phyloP scores from a whole-genome alignment of 37 sponge, comb jelly and placozoan species.

The Bolinopsis microptera region DNA sequence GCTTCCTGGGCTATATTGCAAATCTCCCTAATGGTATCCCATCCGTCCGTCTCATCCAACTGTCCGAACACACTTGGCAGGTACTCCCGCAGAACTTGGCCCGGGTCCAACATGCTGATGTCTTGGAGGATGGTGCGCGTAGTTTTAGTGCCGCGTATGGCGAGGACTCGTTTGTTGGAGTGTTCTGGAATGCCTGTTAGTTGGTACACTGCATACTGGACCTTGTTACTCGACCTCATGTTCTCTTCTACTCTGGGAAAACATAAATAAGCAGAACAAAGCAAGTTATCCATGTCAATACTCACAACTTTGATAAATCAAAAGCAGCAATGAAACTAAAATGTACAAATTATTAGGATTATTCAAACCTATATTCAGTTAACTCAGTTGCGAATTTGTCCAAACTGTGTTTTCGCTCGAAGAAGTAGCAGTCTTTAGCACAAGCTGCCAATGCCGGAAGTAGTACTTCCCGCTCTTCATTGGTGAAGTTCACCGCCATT shows the following conservation, averaged over 20 bases:
- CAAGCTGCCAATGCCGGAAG: background rate
- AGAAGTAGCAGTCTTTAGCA: slow-evolving; percentile 16
- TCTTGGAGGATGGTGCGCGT: background rate
- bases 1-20: background rate
- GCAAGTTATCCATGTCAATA: too few relatives aligned
- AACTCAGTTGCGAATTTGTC: background rate
- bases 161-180: background rate
- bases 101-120: background rate
- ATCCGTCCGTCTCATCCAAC: background rate
- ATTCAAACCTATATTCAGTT: background rate
- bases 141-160: background rate
- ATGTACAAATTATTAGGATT: too few relatives aligned
- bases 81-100: background rate
- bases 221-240: background rate
- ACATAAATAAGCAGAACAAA: too few relatives aligned
- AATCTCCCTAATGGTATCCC: background rate
- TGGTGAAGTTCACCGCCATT: background rate
- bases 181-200: background rate
- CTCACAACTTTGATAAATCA: too few relatives aligned
- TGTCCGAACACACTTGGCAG: background rate
- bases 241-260: background rate
- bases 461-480: background rate
- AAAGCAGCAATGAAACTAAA: too few relatives aligned
- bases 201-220: slow-evolving; percentile 7
- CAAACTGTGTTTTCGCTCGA: slow-evolving; percentile 4